Evolutionary conservation across 2,797 vertebrate species (phyloP).

Genomic region (Aphelocoma californica): DNA sequence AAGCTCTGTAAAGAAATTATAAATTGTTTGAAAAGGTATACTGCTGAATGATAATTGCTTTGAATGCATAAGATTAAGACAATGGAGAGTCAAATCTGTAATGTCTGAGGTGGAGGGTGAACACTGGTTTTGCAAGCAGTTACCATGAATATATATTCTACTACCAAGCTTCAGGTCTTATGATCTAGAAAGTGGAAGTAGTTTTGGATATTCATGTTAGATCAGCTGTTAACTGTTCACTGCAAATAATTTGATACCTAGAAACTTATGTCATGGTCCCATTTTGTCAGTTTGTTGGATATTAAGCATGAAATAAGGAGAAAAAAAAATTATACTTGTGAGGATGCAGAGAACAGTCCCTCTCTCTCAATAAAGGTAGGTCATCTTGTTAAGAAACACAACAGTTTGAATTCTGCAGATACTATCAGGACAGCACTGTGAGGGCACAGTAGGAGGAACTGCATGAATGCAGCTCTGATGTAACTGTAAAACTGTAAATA

Average conservation of each 20-base stretch:
- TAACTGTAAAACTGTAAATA: slow-evolving; percentile 6
- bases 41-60: background rate
- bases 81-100: background rate
- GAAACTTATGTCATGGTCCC: background rate
- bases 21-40: background rate
- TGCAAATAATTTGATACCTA: background rate
- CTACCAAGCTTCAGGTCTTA: background rate
- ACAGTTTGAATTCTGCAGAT: background rate
- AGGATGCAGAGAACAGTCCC: background rate
- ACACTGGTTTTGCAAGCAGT: background rate
- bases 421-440: background rate
- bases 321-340: background rate
- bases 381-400: background rate
- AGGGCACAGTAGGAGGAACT: background rate
- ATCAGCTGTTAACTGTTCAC: background rate
- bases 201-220: background rate
- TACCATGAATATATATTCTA: background rate
- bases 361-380: slow-evolving; percentile 1
- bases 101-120: background rate
- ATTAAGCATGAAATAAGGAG: background rate
- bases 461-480: background rate
- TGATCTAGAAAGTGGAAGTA: background rate
- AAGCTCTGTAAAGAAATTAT: background rate
- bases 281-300: background rate
- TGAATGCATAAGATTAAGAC: background rate